Evolutionary conservation across 1,140 invertebrate genomes (phyloP).

Genomic region (Papilio aristodemus): DNA sequence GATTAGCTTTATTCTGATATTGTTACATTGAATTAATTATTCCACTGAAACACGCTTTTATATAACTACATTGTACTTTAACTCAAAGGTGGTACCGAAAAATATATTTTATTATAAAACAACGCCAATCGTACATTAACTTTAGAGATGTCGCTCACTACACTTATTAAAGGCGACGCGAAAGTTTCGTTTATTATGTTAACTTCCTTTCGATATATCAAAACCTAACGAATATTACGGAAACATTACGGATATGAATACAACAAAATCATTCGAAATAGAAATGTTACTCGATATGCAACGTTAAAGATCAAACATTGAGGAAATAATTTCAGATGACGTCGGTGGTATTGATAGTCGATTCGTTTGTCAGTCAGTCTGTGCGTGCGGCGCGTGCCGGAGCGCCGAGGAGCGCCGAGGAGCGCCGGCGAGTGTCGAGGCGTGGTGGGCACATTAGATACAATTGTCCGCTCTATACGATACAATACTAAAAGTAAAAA

Average conservation of each 20-base stretch:
- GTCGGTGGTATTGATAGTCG: slow-evolving; percentile 73
- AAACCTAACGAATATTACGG: slow-evolving; percentile 67
- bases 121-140: slow-evolving; percentile 70
- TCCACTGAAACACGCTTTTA: slow-evolving; percentile 71
- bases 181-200: slow-evolving; percentile 67
- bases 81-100: slow-evolving; percentile 80
- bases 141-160: slow-evolving; percentile 71
- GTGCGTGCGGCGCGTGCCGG: slow-evolving; percentile 53
- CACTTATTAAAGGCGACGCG: slow-evolving; percentile 62
- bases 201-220: slow-evolving; percentile 62
- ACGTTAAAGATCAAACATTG: slow-evolving; percentile 72
- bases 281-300: slow-evolving; percentile 79
- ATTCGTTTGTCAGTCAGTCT: slow-evolving; percentile 67
- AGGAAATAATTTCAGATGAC: slow-evolving; percentile 68
- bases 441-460: slow-evolving; percentile 30
- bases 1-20: slow-evolving; percentile 68
- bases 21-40: slow-evolving; percentile 66
- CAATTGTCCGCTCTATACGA: slow-evolving; percentile 50
- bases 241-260: slow-evolving; percentile 72
- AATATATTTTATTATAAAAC: slow-evolving; percentile 74
- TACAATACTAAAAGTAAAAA: slow-evolving; percentile 64
- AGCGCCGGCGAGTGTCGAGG: neutral
- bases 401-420: slow-evolving; percentile 33
- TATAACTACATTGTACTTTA: slow-evolving; percentile 79
- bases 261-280: slow-evolving; percentile 75